Base-by-base conservation (phyloP, 2,797 vertebrate genomes). In the Bradypodion pumilum region DNA sequence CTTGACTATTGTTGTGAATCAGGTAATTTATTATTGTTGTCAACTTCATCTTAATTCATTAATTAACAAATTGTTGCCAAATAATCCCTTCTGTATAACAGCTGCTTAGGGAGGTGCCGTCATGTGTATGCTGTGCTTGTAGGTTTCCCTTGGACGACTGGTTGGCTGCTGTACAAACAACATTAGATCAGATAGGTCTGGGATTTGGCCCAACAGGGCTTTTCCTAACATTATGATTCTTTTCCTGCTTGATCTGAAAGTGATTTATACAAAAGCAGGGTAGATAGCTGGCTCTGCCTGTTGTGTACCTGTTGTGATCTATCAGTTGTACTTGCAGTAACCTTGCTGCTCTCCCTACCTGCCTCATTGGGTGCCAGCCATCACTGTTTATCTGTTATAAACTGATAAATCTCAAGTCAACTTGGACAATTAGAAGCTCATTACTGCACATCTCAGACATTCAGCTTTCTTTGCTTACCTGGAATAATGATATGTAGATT, bases 351-450 rank as follows among this genome's bases (percentile, higher is more conserved):
- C 7, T 5, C 15, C 37, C 32, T 37, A 68, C 32, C 16, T 7
- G 21, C 35, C 29, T 19, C 35, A 32, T 12, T 49, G 46, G 46
- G 46, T 12, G 13, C 46, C 52, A 4, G 52, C 52, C 19, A 56
- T 56, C 52, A 56, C 5, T 56, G 52, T 19, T n/a, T 19, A 56
- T 56, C 15, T 56, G 52, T 21, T 56, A 70, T 27, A 12, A 59
- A 15, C 10, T 46, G 65, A 9, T 66, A 78, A 84, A 16, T 89
- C 85, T 78, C 0, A n/a, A 42, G 27, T 35, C 84, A 86, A 52
- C 44, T 21, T 83, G 82, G 62, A 76, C 25, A 85, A 60, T 75
- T 52, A 21, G 25, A 37, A 15, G 13, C 46, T 68, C 63, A 89
- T 88, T 80, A 75, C 70, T 83, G 49, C 35, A 60, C 2, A 60